Evolutionary conservation across 2,888 invertebrate genomes (phyloP).

Genomic region (Athalia cordata): DNA sequence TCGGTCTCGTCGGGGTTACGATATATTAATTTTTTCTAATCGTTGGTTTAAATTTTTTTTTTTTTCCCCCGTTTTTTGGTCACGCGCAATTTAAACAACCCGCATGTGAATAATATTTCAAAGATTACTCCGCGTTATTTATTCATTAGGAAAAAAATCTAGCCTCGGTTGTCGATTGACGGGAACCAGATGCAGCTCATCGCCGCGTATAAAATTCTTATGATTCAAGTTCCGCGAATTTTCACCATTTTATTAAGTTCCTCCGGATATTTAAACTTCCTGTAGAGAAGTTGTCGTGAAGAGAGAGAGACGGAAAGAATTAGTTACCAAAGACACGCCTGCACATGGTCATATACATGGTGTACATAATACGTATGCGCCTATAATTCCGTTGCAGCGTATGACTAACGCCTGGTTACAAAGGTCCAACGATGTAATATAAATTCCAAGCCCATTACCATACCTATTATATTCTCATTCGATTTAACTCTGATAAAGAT

Average conservation of each 20-base stretch:
- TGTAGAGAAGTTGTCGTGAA: too few species aligned
- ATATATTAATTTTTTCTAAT: neutral
- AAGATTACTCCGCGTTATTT: too few species aligned
- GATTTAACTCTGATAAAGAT: conserved; percentile 29
- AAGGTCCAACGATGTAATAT: conserved; percentile 26
- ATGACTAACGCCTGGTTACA: conserved; percentile 18
- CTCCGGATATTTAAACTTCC: too few species aligned
- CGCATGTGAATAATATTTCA: too few species aligned
- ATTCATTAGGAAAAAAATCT: too few species aligned
- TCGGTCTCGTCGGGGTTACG: neutral
- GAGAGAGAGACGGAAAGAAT: too few species aligned
- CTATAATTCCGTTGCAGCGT: conserved; percentile 21
- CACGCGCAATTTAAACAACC: neutral
- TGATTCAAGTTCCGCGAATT: too few species aligned
- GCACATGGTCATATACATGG: neutral
- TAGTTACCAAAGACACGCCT: neutral
- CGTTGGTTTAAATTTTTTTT: neutral
- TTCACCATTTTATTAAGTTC: too few species aligned
- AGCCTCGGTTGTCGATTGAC: too few species aligned
- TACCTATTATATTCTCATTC: conserved; percentile 35
- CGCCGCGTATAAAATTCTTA: too few species aligned
- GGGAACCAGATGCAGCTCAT: too few species aligned
- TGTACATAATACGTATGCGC: neutral
- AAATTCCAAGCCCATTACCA: conserved; percentile 28
- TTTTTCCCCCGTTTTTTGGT: neutral